Base-by-base conservation (phyloP, 2,797 vertebrate species). In the Takifugu rubripes region DNA sequence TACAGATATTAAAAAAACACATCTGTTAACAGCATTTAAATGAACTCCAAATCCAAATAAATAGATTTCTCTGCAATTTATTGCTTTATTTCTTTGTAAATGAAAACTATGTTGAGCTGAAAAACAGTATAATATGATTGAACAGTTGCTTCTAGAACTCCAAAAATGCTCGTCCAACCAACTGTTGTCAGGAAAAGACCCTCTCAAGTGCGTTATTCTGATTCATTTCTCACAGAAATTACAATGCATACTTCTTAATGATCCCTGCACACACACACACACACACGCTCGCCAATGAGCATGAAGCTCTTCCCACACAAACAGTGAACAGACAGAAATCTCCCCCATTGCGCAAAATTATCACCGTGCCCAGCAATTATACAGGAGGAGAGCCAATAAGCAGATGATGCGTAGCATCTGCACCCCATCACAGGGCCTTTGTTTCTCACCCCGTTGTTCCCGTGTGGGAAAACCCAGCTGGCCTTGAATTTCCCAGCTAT, bases 361-460 rank as follows among this genome's bases (percentile, higher is more conserved):
- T 66, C 77, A 68, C 72, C 64, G 45, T 67, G 33, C 66, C 52
- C 60, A 50, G 68, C 80, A 87, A 88, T 90, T 90, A 88, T 66
- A 61, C 54, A 59, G 42, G 70, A 81, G 70, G 55, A 61, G 53
- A 71, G 66, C 56, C 80, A 86, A 87, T 86, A 86, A 87, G 84
- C 78, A 75, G 75, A 67, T 61, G 71, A 66, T 81, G 79, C 45
- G 17, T 42, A 77, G 78, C 67, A 49, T 75, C 75, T 79, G 67
- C 65, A 50, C 66, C 60, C 68, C 68, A 49, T 84, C 77, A 65
- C 56, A 68, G 75, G 68, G 75, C 74, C 84, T 89, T 87, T 89
- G 85, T 88, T 77, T 64, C 60, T 48, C 4, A 21, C 56, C 73
- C 60, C 58, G 57, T 53, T 63, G 56, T 57, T 85, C 71, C 68